A percentile compares a stretch with the other conserved stretches of the same genome.
Evolutionary conservation across 1,140 invertebrate genomes (phyloP).

Genomic region (Eriosoma lanigerum): DNA sequence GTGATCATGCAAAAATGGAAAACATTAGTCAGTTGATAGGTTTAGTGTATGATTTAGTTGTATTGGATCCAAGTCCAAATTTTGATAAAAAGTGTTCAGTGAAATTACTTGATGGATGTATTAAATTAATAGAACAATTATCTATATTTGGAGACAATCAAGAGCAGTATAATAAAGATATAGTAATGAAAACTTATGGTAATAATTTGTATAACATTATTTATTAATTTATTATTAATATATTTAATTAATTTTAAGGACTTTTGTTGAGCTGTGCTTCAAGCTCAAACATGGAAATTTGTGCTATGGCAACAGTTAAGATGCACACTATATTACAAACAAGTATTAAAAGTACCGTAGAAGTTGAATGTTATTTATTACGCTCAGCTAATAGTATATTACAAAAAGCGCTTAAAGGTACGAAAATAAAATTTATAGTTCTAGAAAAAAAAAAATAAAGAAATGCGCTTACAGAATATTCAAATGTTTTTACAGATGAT

Average conservation of each 20-base stretch:
- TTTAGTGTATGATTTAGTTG: slow-evolving; percentile 65
- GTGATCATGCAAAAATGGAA: slow-evolving; percentile 57
- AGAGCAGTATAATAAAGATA: slow-evolving; percentile 33
- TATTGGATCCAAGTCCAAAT: slow-evolving; percentile 62
- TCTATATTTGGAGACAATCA: slow-evolving; percentile 43
- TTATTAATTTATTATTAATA: slow-evolving; percentile 56
- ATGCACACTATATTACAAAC: slow-evolving; percentile 66
- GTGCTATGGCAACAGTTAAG: slow-evolving; percentile 65
- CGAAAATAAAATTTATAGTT: slow-evolving; percentile 10
- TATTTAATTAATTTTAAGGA: slow-evolving; percentile 53
- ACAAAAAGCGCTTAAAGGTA: slow-evolving; percentile 59
- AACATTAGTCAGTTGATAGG: slow-evolving; percentile 65
- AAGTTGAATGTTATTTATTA: slow-evolving; percentile 64
- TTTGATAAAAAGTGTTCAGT: slow-evolving; percentile 62
- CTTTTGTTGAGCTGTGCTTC: slow-evolving; percentile 64
- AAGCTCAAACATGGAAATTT: slow-evolving; percentile 62
- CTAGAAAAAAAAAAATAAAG: background rate
- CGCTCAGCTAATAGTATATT: slow-evolving; percentile 59
- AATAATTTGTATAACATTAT: background rate
- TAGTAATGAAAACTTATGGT: slow-evolving; percentile 42
- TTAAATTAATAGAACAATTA: slow-evolving; percentile 44
- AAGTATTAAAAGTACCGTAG: slow-evolving; percentile 61
- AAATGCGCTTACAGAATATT: background rate
- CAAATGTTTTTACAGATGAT: slow-evolving; percentile 58
- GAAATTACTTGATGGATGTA: slow-evolving; percentile 43